Evolutionary conservation across 2,113 vertebrate species (phyloP), one percentile per base, ranked within the genome.

Genomic region (Toxotes jaculatrix): DNA sequence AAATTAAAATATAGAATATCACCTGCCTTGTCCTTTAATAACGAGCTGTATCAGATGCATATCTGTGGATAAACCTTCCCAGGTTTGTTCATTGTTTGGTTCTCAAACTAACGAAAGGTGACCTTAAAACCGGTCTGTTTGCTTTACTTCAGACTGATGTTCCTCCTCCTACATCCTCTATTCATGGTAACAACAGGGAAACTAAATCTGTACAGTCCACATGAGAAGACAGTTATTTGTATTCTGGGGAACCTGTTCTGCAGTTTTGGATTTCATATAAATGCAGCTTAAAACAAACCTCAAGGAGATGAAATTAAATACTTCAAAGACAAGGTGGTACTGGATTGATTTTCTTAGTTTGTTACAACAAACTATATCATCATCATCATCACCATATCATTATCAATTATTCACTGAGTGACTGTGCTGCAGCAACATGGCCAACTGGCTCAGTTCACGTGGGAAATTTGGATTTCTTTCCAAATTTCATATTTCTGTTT

Each of bases 281-380:
- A 12, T 76, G 13, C 1, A 40, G 2, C 2, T 13, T 10, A 38
- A 57, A 56, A 74, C 1, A 42, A 12, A 60, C 16, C 2, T 63
- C 38, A 7, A 40, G 38, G 7, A 40, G 23, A 4, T 2, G 36
- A 53, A 64, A 62, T 27, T 0, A 55, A 75, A 67, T 23, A 49
- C 45, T 51, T 4, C 11, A 14, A 42, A 68, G 17, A 61, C n/a
- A n/a, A 51, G 4, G 3, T 57, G 2, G 14, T 27, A 65, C 7
- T 14, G 1, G 5, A 14, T 21, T 12, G 14, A 23, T 16, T 27
- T 55, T 77, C 14, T 80, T 88, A 83, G 69, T 86, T 80, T 80
- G 3, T 21, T 73, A 72, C 7, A 56, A 66, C 19, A 70, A 74
- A 73, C 79, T 68, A 53, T 7, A 72, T 55, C n/a, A 42, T 4